These are phyloP conservation scores for Centrocercus urophasianus DNA, from an alignment of 2,113 vertebrate genomes.

Conservation along the genomic window DNA sequence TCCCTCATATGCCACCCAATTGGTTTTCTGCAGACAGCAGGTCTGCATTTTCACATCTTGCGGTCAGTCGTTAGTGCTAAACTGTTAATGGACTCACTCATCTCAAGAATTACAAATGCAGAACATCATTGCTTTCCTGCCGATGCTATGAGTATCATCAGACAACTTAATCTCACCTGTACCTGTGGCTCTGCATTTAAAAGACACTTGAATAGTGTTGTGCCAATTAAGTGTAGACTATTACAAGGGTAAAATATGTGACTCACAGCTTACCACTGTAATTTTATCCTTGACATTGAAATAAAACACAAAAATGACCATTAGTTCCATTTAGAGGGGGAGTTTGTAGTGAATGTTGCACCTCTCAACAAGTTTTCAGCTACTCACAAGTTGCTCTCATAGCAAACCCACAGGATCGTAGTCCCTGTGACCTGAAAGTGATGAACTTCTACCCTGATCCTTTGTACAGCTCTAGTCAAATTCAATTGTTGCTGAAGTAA, in stretches of 20 bases:
- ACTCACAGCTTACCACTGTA: not conserved
- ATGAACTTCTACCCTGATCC: not conserved
- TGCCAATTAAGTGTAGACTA: not conserved
- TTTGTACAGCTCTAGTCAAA: not conserved
- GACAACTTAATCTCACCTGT: not conserved
- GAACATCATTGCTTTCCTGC: constrained; percentile 7
- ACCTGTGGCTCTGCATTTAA: not conserved
- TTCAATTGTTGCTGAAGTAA: not conserved
- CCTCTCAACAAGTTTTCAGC: not conserved
- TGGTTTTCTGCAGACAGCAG: constrained; percentile 21
- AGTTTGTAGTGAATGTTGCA: not conserved
- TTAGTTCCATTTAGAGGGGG: not conserved
- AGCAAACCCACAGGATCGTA: not conserved
- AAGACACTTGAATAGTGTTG: not conserved
- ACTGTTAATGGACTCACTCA: constrained; percentile 45
- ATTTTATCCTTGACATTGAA: not conserved
- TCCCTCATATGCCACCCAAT: not conserved
- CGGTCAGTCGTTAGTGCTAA: constrained; percentile 31
- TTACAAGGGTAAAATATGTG: not conserved
- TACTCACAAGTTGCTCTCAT: not conserved
- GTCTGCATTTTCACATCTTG: constrained; percentile 22
- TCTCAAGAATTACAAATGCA: constrained; percentile 28
- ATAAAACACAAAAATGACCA: not conserved
- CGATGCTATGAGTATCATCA: not conserved
- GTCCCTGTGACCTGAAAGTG: fast-evolving